Evolutionary conservation across 2,797 vertebrate species (phyloP), one percentile per base, ranked within the genome.

Genomic region (Rhinoraja longicauda): DNA sequence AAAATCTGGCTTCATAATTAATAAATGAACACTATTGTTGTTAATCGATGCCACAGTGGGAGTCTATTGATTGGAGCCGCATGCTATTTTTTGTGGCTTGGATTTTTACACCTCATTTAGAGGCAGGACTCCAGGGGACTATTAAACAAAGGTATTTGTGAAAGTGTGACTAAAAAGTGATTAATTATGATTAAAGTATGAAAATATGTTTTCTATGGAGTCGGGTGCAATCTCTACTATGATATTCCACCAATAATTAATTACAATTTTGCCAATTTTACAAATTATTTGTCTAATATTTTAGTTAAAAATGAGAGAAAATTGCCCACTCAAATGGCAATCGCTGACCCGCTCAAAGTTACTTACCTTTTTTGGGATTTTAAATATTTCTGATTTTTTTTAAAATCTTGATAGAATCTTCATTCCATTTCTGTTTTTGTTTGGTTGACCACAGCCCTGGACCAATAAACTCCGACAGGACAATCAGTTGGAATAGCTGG

Each of bases 21-120:
- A 97, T 97, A 97, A 96, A 96, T 96, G 96, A 96, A 96, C 96
- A 96, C 96, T 97, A 96, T 96, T 95, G 96, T 96, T 97, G 96
- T 97, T 97, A 96, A 97, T 97, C 96, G 95, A 96, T 95, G 95
- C 94, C 95, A 94, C 95, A 95, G 96, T 96, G 96, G 96, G 96
- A 95, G 95, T 95, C 93, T 95, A 97, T 97, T 93, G 96, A 97
- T 96, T 93, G 93, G 94, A 94, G 94, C 94, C 94, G 93, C 93
- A 78, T 92, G 93, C 95, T 94, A 95, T 95, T 96, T 96, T 96
- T 96, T 94, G 95, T 95, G 95, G 93, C 95, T 96, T 96, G 96
- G 95, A 95, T 96, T 97, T 96, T 96, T 96, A 96, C 95, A 95
- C 95, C 95, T 95, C 95, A 95, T 96, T 95, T 95, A 96, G 95